Evolutionary conservation across 2,888 invertebrate species (phyloP).

Genomic region (Campopleginae sp.): DNA sequence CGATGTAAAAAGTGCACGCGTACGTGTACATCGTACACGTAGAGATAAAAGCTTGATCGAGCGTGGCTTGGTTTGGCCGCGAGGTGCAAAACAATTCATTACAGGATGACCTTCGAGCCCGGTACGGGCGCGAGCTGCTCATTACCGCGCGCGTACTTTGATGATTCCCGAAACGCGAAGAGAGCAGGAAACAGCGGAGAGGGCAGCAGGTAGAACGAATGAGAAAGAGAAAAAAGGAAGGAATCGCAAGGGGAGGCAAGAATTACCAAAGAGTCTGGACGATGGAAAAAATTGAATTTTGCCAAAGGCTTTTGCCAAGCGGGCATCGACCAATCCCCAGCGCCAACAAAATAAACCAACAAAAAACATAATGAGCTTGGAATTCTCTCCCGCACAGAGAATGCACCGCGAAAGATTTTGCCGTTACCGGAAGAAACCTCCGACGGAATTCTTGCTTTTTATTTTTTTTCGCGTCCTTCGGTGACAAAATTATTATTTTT

Average conservation of each 20-base stretch:
- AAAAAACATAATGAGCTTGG: not conserved
- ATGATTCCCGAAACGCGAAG: slow-evolving; percentile 76
- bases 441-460: not conserved
- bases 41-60: slow-evolving; percentile 25
- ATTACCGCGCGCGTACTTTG: slow-evolving; percentile 82
- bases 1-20: not conserved
- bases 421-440: not conserved
- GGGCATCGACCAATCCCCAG: slow-evolving; percentile 1
- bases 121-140: slow-evolving; percentile 80
- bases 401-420: not conserved
- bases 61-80: slow-evolving; percentile 74
- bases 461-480: not conserved
- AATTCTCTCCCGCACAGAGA: not conserved
- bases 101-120: slow-evolving; percentile 79
- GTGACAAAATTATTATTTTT: not conserved
- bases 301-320: slow-evolving; percentile 12
- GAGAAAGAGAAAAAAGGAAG: not conserved
- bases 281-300: slow-evolving; percentile 38
- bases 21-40: not conserved
- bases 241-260: not conserved
- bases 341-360: not conserved
- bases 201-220: not conserved
- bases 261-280: not conserved
- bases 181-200: slow-evolving; percentile 25
- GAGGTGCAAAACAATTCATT: slow-evolving; percentile 84